A percentile compares a stretch with the other conserved stretches of the same genome.
phyloP scores from a whole-genome alignment of 2,888 invertebrate species.

The Hirtodrosophila confusa region DNA sequence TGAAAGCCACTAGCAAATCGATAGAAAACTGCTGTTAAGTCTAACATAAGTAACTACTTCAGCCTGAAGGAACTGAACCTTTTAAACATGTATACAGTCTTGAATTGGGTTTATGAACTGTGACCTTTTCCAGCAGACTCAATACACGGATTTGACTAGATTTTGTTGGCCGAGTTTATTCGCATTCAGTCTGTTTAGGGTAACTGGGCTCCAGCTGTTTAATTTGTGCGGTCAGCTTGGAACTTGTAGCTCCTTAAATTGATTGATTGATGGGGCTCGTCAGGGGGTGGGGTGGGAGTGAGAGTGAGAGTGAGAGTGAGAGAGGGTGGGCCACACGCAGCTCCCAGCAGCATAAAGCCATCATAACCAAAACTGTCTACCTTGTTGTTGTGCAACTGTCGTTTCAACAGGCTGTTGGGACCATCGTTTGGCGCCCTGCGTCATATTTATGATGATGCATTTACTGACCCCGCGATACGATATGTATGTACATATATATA shows the following conservation, averaged over 20 bases:
- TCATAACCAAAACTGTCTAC: conserved; percentile 33
- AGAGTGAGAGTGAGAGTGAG: not conserved
- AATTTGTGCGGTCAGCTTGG: not conserved
- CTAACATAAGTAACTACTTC: too few relatives aligned
- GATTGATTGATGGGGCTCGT: conserved; percentile 22
- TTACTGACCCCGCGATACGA: conserved; percentile 29
- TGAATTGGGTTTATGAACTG: too few relatives aligned
- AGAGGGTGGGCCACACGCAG: not conserved
- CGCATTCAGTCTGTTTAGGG: too few relatives aligned
- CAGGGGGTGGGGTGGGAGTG: not conserved
- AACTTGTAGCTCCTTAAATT: conserved; percentile 4
- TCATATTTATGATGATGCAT: conserved; percentile 56
- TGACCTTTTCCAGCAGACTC: too few relatives aligned
- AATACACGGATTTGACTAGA: too few relatives aligned
- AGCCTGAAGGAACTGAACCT: too few relatives aligned
- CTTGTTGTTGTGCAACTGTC: not conserved
- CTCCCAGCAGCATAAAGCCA: conserved; percentile 2
- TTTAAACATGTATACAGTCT: too few relatives aligned
- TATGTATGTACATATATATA: not conserved
- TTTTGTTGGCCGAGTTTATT: too few relatives aligned
- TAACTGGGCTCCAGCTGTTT: not conserved
- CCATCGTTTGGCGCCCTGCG: conserved; percentile 37
- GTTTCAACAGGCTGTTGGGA: conserved; percentile 38
- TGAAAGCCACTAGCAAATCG: too few relatives aligned
- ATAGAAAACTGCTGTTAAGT: too few relatives aligned